Base-by-base conservation (phyloP, 2,888 invertebrate genomes). In the Zhuqinia jingwanae region DNA sequence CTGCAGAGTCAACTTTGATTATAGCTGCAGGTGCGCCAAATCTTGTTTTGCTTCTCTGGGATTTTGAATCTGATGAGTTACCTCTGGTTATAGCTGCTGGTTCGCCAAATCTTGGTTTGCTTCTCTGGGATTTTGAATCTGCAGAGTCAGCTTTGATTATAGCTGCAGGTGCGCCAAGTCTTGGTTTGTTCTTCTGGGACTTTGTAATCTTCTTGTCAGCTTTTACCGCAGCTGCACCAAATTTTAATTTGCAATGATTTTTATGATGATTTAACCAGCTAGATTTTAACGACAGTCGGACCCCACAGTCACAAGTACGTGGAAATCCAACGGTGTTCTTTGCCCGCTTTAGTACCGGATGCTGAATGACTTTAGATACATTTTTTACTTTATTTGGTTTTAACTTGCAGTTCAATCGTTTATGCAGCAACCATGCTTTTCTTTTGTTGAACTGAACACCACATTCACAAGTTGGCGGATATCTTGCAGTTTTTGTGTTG, bases 321-420 rank as follows among this genome's bases (percentile, higher is more conserved):
- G 70, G 70, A 70, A 70, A 70, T 70, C 45, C 70, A 10, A 70
- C 70, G 22, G 22, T 15, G 22, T 45, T 45, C 22, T 70, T 70
- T 20, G 70, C 70, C n/a, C 22, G 17, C 8, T 47, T 70, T n/a
- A 47, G 47, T 27, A 25, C 10, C 8, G 70, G 8, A 47, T 70
- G 70, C 6, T 45, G 45, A 8, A 42, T 13, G n/a, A n/a, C n/a
- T 1, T 2, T 22, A 6, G 45, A 2, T 25, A 22, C 22, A n/a
- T n/a, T n/a, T n/a, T n/a, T n/a, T n/a, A n/a, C n/a, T n/a, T n/a
- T n/a, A n/a, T n/a, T n/a, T n/a, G n/a, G n/a, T n/a, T n/a, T n/a
- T n/a, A 63, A 17, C 17, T 63, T 63, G n/a, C 63, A 63, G 17
- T 63, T 30, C 17, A 63, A n/a, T 36, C 17, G 30, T 63, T 63